A percentile compares a stretch with the other conserved stretches of the same genome.
Evolutionary conservation across 2,888 invertebrate species (phyloP).

Genomic region (Caenorhabditis sp.): DNA sequence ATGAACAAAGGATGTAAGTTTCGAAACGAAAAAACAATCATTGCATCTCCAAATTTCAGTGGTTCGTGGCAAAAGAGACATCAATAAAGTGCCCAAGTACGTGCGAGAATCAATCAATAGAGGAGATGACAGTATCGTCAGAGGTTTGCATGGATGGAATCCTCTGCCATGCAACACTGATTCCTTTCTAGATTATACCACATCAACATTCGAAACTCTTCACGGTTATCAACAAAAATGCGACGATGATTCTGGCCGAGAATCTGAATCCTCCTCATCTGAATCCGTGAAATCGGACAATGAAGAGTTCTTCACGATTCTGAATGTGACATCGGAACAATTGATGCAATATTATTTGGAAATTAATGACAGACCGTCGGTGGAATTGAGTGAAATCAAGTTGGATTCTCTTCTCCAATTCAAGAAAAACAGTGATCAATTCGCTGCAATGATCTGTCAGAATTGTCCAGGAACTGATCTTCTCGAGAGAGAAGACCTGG

Average conservation of each 20-base stretch:
- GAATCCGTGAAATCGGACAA: not conserved
- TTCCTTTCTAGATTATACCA: conserved; percentile 18
- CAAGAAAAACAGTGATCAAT: conserved; percentile 4
- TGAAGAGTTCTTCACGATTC: conserved; percentile 17
- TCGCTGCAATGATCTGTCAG: conserved; percentile 6
- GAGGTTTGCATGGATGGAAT: too few species aligned
- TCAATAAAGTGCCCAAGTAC: conserved; percentile 40
- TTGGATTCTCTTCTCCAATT: not conserved
- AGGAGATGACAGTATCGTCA: conserved; percentile 19
- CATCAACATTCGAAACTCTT: conserved; percentile 33
- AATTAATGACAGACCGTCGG: conserved; percentile 24
- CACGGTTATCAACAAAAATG: conserved; percentile 21
- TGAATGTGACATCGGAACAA: conserved; percentile 31
- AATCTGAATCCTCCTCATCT: not conserved
- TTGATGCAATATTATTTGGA: conserved; percentile 36
- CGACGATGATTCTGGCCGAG: conserved; percentile 17
- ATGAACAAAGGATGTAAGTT: conserved; percentile 37
- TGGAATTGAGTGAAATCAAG: conserved; percentile 4
- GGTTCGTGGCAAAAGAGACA: conserved; percentile 40
- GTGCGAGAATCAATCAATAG: conserved; percentile 21
- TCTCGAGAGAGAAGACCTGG: conserved; percentile 16
- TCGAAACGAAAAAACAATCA: not conserved
- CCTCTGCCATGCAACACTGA: too few species aligned
- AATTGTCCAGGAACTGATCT: conserved; percentile 45
- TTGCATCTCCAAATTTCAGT: conserved; percentile 26